These are phyloP conservation scores for Adelphocoris suturalis DNA, from an alignment of 2,888 invertebrate genomes.

Conservation along the genomic window DNA sequence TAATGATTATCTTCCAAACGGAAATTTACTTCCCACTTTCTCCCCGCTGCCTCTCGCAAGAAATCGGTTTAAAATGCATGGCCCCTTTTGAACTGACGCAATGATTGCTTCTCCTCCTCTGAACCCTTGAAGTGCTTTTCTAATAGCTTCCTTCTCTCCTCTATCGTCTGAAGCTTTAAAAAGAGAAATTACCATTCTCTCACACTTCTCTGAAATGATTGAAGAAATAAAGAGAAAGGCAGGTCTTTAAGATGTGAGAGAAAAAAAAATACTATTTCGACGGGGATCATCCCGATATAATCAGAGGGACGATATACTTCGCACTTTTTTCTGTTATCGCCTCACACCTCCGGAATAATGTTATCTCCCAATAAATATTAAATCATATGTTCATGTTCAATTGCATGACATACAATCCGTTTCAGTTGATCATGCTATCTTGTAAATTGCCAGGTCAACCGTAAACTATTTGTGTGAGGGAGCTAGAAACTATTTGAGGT, in stretches of 20 bases:
- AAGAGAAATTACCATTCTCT: conserved; percentile 67
- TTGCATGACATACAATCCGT: neutral
- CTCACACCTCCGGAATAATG: neutral
- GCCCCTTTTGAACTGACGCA: conserved; percentile 58
- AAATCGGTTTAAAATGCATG: conserved; percentile 68
- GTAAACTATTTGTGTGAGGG: too few relatives aligned
- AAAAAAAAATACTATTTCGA: conserved; percentile 2
- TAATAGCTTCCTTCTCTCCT: conserved; percentile 65
- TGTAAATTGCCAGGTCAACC: too few relatives aligned
- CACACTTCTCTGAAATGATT: conserved; percentile 61
- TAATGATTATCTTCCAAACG: conserved; percentile 60
- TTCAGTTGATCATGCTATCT: too few relatives aligned
- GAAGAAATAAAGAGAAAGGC: conserved; percentile 49
- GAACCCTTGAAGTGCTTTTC: conserved; percentile 60
- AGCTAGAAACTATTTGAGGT: too few relatives aligned
- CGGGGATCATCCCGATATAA: conserved; percentile 37
- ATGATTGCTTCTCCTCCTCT: conserved; percentile 60
- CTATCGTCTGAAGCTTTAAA: conserved; percentile 57
- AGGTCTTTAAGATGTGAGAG: conserved; percentile 34
- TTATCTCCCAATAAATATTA: neutral
- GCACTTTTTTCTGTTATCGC: neutral
- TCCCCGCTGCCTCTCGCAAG: conserved; percentile 5
- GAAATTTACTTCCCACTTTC: conserved; percentile 55
- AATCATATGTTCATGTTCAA: neutral
- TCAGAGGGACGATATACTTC: conserved; percentile 7